Conservation (phyloP, 2,113 vertebrate genomes). For the Laticauda laticaudata region DNA sequence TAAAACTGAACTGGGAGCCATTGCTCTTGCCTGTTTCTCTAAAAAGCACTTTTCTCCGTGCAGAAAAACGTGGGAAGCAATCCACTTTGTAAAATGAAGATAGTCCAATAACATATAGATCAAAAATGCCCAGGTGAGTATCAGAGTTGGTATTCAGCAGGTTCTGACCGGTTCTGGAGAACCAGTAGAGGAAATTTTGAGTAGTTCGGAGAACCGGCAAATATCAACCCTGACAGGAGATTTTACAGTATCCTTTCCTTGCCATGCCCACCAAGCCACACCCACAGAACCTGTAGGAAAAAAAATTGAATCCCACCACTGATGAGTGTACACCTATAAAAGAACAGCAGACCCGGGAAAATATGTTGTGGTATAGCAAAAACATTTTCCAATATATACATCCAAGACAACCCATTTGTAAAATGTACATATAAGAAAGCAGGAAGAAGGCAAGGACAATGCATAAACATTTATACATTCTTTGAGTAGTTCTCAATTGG, state of each 20-base stretch:
- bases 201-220: too few relatives aligned
- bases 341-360: not conserved
- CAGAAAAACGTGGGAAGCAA: not conserved
- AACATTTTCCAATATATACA: not conserved
- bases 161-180: too few relatives aligned
- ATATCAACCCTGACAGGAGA: too few relatives aligned
- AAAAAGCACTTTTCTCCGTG: not conserved
- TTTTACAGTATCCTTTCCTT: too few relatives aligned
- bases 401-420: not conserved
- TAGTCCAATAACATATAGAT: not conserved
- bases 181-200: too few relatives aligned
- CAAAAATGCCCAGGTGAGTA: not conserved
- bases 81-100: not conserved
- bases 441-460: not conserved
- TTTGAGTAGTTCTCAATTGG: not conserved
- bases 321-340: not conserved
- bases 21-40: not conserved
- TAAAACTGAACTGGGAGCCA: not conserved
- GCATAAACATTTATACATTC: not conserved
- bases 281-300: too few relatives aligned
- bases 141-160: too few relatives aligned
- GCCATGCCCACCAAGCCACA: too few relatives aligned
- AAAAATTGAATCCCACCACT: too few relatives aligned
- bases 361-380: not conserved
- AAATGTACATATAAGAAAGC: not conserved